Evolutionary conservation across 1,140 invertebrate species (phyloP).

Genomic region (Centruroides sculpturatus): DNA sequence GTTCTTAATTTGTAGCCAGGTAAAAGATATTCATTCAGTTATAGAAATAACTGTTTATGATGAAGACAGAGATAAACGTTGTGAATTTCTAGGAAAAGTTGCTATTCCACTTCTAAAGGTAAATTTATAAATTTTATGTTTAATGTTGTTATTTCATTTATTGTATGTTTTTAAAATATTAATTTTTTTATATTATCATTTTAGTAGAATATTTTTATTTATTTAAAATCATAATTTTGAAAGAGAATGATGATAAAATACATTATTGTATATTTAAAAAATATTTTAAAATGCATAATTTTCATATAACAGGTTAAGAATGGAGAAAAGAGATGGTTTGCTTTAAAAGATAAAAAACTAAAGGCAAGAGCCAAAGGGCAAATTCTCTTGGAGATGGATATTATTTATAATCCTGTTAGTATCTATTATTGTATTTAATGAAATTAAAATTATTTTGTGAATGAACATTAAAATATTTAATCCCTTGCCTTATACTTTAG

Average conservation of each 20-base stretch:
- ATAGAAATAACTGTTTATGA: conserved; percentile 96
- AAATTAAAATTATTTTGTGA: no score
- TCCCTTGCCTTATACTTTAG: no score
- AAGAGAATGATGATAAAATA: no score
- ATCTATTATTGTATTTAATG: conserved; percentile 11
- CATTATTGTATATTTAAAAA: background rate
- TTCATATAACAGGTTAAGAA: conserved; percentile 52
- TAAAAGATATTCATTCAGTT: conserved; percentile 92
- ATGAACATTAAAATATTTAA: background rate
- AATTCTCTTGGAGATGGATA: conserved; percentile 79
- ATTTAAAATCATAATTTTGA: no score
- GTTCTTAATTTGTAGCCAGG: conserved; percentile 48
- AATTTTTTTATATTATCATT: no score
- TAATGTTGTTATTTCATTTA: background rate
- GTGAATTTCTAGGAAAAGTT: conserved; percentile 91
- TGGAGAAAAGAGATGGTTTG: conserved; percentile 88
- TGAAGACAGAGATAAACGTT: conserved; percentile 94
- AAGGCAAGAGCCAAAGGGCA: conserved; percentile 77
- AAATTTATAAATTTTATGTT: conserved; percentile 8
- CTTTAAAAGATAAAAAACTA: conserved; percentile 92
- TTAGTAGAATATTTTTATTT: no score
- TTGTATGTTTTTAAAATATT: background rate
- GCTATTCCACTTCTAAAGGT: conserved; percentile 61
- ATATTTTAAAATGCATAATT: background rate
- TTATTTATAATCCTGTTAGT: conserved; percentile 80